Evolutionary conservation across 92 coral and sea anemone genomes (phyloP).

Genomic region (Umimayanthus kanabou): DNA sequence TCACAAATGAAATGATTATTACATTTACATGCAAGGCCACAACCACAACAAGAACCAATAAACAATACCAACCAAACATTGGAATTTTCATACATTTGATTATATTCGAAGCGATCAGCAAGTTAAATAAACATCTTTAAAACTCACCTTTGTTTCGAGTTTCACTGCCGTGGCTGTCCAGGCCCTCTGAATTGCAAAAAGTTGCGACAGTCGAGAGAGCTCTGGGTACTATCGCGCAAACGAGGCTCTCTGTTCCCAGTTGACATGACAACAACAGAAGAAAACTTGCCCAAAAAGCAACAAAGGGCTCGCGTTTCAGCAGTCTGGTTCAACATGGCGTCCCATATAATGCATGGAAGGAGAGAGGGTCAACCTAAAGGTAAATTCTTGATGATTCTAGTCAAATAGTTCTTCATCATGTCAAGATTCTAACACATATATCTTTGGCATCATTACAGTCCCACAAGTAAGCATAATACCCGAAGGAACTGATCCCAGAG

Average conservation of each 20-base stretch:
- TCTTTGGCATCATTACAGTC: conserved; percentile 47
- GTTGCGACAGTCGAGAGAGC: neutral
- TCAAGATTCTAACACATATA: neutral
- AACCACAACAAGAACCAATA: too few species aligned
- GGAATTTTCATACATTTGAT: too few species aligned
- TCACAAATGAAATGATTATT: too few species aligned
- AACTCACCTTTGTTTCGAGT: too few species aligned
- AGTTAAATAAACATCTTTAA: too few species aligned
- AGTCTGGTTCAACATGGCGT: conserved; percentile 74
- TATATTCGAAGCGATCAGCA: too few species aligned
- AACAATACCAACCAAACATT: too few species aligned
- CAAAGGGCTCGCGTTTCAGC: neutral
- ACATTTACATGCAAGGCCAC: too few species aligned
- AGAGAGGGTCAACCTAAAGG: conserved; percentile 94
- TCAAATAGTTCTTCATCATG: neutral
- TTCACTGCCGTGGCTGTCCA: neutral
- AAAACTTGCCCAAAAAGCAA: conserved; percentile 24
- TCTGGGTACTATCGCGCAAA: neutral
- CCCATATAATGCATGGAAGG: conserved; percentile 89
- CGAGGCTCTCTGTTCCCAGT: conserved; percentile 34
- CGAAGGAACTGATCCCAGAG: conserved; percentile 85
- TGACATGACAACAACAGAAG: conserved; percentile 54
- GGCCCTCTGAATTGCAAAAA: neutral
- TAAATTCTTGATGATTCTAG: conserved; percentile 40
- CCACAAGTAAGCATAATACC: conserved; percentile 76